phyloP scores from a whole-genome alignment of 2,888 invertebrate species.

The Marronus borbonicus region DNA sequence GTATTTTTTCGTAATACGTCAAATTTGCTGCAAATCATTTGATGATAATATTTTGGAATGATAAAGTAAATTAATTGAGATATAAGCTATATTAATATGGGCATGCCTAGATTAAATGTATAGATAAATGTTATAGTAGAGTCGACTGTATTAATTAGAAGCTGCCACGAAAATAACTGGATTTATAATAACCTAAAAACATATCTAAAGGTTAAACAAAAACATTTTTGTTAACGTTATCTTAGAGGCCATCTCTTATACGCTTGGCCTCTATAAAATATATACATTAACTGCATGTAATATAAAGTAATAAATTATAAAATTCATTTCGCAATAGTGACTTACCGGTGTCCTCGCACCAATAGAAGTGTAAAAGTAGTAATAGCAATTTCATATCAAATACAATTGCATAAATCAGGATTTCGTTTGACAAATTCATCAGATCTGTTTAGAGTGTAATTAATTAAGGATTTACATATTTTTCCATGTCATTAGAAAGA shows the following conservation, averaged over 20 bases:
- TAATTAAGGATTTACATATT: constrained; percentile 10
- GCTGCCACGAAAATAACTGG: background rate
- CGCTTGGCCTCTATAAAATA: background rate
- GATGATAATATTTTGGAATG: background rate
- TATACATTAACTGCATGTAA: too few species aligned
- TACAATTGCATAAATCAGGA: too few species aligned
- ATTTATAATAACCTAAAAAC: constrained; percentile 18
- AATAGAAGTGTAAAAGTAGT: too few species aligned
- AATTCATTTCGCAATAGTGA: too few species aligned
- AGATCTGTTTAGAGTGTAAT: background rate
- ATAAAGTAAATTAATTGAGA: too few species aligned
- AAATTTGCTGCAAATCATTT: constrained; percentile 43
- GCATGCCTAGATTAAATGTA: background rate
- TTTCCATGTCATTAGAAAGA: background rate
- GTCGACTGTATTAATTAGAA: background rate
- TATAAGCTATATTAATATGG: background rate
- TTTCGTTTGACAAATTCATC: too few species aligned
- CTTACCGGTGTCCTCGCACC: too few species aligned
- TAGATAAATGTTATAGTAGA: background rate
- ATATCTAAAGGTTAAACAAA: constrained; percentile 23
- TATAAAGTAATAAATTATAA: too few species aligned
- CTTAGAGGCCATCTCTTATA: constrained; percentile 22
- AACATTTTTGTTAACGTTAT: constrained; percentile 20
- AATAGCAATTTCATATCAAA: too few species aligned
- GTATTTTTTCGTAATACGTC: too few species aligned